Evolutionary conservation across 2,113 vertebrate species (phyloP), one percentile per base, ranked within the genome.

Genomic region (Psammodynastes pulverulentus): DNA sequence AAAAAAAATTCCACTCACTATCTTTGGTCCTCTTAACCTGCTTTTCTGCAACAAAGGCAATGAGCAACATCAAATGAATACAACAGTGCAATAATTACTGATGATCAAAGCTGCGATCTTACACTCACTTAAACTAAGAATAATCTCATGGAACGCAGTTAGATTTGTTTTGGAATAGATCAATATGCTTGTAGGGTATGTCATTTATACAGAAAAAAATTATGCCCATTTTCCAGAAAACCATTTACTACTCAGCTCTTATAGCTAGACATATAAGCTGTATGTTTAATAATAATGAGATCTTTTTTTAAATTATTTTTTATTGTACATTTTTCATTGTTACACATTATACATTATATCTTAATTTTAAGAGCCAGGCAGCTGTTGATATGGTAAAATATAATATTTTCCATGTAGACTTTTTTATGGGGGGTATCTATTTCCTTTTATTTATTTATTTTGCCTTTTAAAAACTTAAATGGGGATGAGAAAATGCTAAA

Each of bases 21-120:
- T 48, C 46, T 56, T 91, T 87, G 39, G 62, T 13, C 62, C 23
- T 21, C 15, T 58, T 67, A 0, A 90, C 19, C 72, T 90, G 0
- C 45, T 1, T 0, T 23, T 92, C 62, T 67, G 43, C 86, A 3
- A n/a, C 49, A 89, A 93, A 85, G 21, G 1, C 0, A 10, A 2
- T 15, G 62, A 23, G 1, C 0, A 13, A 2, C 10, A 23, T 19
- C 39, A 79, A 51, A 56, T 90, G 92, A 91, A 39, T 88, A 49
- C 89, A 94, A 91, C n/a, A 84, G 85, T 86, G 56, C 15, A 89
- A 21, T 86, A 93, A 86, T 86, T 96, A 51, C 48, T 58, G 26
- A 62, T 49, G 92, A 88, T 58, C 92, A 79, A 49, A n/a, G 29
- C 94, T 94, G 48, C 19, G 15, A 52, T 90, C 17, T 34, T 67